Conservation (phyloP, 2,113 vertebrate species). For the Chaenocephalus aceratus region DNA sequence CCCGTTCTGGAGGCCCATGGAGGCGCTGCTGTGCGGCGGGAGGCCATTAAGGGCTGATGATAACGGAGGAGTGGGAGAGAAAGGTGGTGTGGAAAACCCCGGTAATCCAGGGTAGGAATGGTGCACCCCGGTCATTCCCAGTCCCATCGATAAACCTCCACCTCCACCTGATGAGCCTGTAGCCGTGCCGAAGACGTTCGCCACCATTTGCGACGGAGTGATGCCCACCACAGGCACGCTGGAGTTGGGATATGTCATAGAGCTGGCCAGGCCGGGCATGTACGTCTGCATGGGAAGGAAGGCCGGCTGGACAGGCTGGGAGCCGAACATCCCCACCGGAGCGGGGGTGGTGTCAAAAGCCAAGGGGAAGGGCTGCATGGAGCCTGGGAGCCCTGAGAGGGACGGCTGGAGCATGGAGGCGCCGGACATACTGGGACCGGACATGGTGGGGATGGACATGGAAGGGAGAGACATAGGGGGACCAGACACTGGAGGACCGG, state of each 20-base stretch:
- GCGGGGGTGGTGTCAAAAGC: constrained; percentile 81
- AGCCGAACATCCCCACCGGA: constrained; percentile 84
- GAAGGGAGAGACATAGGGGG: constrained; percentile 79
- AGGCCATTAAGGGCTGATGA: constrained; percentile 77
- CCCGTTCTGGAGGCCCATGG: constrained; percentile 81
- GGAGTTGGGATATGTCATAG: constrained; percentile 86
- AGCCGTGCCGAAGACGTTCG: constrained; percentile 92
- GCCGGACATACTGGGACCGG: constrained; percentile 77
- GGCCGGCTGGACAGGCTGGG: constrained; percentile 84
- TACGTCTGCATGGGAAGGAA: constrained; percentile 88
- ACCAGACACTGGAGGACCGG: constrained; percentile 75
- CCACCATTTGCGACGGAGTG: constrained; percentile 95
- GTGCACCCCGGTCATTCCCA: constrained; percentile 51
- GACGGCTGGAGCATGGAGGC: constrained; percentile 73
- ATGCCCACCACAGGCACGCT: constrained; percentile 92
- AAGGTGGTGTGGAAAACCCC: constrained; percentile 70
- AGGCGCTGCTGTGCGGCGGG: constrained; percentile 51
- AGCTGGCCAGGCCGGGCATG: constrained; percentile 85
- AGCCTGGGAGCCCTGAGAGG: constrained; percentile 69
- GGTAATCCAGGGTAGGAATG: constrained; percentile 67
- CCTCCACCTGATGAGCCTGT: constrained; percentile 78
- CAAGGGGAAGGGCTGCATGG: constrained; percentile 87
- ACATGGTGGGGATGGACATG: constrained; percentile 81
- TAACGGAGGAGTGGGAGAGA: constrained; percentile 64
- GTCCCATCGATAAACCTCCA: constrained; percentile 63